Conservation (phyloP, 2,888 invertebrate species). For the Eupithecia pulchellata region DNA sequence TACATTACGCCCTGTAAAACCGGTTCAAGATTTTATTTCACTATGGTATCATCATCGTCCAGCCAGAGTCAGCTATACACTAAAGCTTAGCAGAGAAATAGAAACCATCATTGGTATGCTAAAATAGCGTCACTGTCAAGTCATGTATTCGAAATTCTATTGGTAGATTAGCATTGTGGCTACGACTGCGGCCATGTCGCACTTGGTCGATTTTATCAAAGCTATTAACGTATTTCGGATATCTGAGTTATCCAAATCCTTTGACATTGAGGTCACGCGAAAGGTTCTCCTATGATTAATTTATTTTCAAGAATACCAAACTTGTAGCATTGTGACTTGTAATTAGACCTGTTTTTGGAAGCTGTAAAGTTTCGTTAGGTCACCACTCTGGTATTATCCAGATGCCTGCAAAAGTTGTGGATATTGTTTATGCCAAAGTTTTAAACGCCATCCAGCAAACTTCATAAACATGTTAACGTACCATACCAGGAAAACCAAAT, state of each 20-base stretch:
- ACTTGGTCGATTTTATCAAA: conserved; percentile 29
- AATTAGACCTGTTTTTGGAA: neutral
- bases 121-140: neutral
- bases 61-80: neutral
- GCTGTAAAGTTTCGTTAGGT: neutral
- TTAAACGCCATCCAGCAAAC: neutral
- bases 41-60: neutral
- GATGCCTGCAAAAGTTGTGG: neutral
- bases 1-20: too few species aligned
- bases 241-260: conserved; percentile 20
- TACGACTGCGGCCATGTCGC: neutral
- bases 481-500: neutral
- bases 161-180: neutral
- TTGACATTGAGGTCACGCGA: conserved; percentile 22
- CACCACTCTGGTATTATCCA: neutral
- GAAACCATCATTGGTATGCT: neutral
- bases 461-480: conserved; percentile 6
- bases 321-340: neutral
- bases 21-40: neutral
- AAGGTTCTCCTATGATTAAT: neutral
- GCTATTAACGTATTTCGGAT: conserved; percentile 24
- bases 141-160: neutral
- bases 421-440: neutral
- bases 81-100: neutral
- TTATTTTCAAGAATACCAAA: neutral